Evolutionary conservation across 1,140 invertebrate species (phyloP).

Genomic region (Tetranychus cinnabarinus): DNA sequence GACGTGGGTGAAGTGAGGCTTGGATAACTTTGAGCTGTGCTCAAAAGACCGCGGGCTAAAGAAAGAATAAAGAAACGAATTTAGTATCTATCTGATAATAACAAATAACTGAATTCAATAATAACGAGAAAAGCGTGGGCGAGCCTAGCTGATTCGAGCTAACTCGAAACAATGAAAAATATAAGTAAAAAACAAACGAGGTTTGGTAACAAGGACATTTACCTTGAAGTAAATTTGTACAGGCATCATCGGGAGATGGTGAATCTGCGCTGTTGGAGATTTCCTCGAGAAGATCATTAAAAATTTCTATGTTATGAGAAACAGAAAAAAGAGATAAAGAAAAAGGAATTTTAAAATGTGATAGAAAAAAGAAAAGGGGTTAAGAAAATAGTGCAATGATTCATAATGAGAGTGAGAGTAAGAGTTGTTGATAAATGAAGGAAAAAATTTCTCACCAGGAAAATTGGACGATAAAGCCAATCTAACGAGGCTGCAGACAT

Average conservation of each 20-base stretch:
- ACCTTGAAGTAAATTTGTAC: slow-evolving; percentile 12
- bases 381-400: not conserved
- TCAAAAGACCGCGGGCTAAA: slow-evolving; percentile 42
- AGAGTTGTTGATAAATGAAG: not conserved
- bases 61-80: not conserved
- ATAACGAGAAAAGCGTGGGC: not conserved
- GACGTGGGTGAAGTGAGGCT: slow-evolving; percentile 40
- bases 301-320: slow-evolving; percentile 10
- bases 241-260: slow-evolving; percentile 5
- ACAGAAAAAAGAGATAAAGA: not conserved
- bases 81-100: too few species aligned
- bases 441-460: slow-evolving; percentile 31
- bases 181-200: too few species aligned
- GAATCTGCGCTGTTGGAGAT: slow-evolving; percentile 11
- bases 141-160: not conserved
- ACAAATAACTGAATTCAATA: not conserved
- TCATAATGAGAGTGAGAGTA: not conserved
- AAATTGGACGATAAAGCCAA: slow-evolving; percentile 81
- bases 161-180: not conserved
- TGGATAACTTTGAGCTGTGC: slow-evolving; percentile 83
- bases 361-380: not conserved
- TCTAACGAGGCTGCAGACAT: slow-evolving; percentile 62
- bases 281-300: slow-evolving; percentile 14
- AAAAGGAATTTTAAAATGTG: not conserved
- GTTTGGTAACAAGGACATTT: not conserved